These are phyloP conservation scores for Chloroceryle inda DNA, from an alignment of 2,797 vertebrate species.

Conservation along the genomic window DNA sequence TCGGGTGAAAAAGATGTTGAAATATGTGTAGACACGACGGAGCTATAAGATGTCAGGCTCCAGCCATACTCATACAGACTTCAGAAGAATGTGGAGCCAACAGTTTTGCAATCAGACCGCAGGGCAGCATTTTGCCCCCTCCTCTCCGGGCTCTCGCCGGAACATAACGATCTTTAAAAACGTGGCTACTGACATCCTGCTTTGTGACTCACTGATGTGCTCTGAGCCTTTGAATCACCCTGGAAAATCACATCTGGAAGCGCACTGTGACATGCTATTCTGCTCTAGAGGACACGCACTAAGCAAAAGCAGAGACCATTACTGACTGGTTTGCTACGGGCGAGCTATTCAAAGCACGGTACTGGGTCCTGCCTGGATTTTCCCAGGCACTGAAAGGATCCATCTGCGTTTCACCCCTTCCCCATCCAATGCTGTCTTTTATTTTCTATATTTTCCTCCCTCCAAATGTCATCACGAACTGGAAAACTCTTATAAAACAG, in stretches of 20 bases:
- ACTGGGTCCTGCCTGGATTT: neutral
- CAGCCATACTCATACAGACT: neutral
- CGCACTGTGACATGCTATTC: neutral
- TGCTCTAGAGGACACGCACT: neutral
- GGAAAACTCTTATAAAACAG: neutral
- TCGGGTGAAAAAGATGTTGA: neutral
- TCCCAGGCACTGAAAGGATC: neutral
- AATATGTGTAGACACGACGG: neutral
- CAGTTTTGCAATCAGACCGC: neutral
- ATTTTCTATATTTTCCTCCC: neutral
- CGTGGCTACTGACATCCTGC: neutral
- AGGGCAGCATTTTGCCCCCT: neutral
- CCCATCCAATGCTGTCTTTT: neutral
- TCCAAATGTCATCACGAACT: neutral
- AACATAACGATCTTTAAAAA: neutral
- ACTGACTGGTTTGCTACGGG: neutral
- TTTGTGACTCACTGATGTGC: neutral
- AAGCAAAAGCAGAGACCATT: neutral
- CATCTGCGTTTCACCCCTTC: neutral
- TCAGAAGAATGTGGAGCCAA: neutral
- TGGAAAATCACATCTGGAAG: conserved; percentile 11
- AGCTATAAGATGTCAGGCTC: neutral
- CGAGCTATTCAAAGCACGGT: neutral
- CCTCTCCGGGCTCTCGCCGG: neutral
- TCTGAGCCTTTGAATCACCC: neutral